Evolutionary conservation across 2,113 vertebrate genomes (phyloP).

Genomic region (Reinhardtius hippoglossoides): DNA sequence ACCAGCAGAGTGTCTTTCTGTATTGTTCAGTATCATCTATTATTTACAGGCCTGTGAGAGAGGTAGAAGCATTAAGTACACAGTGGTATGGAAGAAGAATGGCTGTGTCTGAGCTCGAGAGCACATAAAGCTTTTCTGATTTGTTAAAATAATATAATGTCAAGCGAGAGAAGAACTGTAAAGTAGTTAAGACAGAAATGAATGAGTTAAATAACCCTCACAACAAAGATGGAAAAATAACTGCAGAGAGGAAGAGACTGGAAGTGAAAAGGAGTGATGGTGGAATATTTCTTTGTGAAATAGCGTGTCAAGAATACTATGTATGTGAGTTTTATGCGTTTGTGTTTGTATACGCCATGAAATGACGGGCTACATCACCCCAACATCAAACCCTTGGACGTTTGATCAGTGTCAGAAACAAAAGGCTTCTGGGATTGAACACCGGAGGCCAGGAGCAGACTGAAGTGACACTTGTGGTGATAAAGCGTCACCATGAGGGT

Average conservation of each 20-base stretch:
- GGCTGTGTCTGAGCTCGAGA: slow-evolving; percentile 36
- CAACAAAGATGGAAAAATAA: slow-evolving; percentile 37
- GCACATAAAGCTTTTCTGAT: slow-evolving; percentile 45
- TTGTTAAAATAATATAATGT: slow-evolving; percentile 53
- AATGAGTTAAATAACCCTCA: slow-evolving; percentile 39
- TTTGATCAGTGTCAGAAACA: slow-evolving; percentile 56
- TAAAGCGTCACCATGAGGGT: slow-evolving; percentile 55
- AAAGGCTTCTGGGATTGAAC: slow-evolving; percentile 58
- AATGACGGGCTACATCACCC: slow-evolving; percentile 52
- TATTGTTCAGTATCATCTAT: slow-evolving; percentile 75
- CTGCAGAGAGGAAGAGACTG: slow-evolving; percentile 12
- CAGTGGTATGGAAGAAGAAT: slow-evolving; percentile 49
- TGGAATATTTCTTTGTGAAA: slow-evolving; percentile 32
- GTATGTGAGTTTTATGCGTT: background rate
- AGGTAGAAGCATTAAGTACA: slow-evolving; percentile 55
- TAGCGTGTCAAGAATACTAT: background rate
- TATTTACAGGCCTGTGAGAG: slow-evolving; percentile 73
- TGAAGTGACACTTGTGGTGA: slow-evolving; percentile 59
- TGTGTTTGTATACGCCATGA: background rate
- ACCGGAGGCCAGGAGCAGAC: slow-evolving; percentile 28
- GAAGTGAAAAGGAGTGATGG: background rate
- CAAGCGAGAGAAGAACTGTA: slow-evolving; percentile 1
- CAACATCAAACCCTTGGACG: slow-evolving; percentile 3
- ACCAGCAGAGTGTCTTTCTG: slow-evolving; percentile 52
- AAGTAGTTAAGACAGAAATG: slow-evolving; percentile 14